A percentile compares a stretch with the other conserved stretches of the same genome.
Evolutionary conservation across 2,797 vertebrate genomes (phyloP).

Genomic region (Phyllotis vaccarum): DNA sequence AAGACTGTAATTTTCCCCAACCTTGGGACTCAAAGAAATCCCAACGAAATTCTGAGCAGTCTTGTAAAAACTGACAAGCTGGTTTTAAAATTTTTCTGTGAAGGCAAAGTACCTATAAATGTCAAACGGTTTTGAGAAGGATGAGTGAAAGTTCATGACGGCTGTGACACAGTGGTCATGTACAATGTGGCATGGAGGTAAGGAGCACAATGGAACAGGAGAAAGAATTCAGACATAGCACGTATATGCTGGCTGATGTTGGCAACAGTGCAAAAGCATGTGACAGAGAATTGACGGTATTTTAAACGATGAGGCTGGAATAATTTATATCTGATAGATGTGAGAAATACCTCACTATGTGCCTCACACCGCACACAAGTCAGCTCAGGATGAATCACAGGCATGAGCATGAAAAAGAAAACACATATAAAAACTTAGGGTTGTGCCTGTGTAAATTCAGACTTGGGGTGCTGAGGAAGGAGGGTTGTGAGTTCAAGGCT

Average conservation of each 20-base stretch:
- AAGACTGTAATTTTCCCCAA: conserved; percentile 12
- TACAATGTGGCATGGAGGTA: neutral
- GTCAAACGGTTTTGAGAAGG: neutral
- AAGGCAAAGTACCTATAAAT: neutral
- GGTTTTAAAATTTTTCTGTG: conserved; percentile 26
- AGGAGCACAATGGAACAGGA: neutral
- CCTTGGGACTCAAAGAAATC: neutral
- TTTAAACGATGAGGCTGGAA: conserved; percentile 18
- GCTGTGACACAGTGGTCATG: neutral
- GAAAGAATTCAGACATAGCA: neutral
- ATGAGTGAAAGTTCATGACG: neutral
- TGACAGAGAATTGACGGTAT: neutral
- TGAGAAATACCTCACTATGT: neutral
- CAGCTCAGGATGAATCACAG: neutral
- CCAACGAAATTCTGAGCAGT: neutral
- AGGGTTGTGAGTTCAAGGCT: neutral
- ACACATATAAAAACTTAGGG: neutral
- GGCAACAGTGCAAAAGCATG: neutral
- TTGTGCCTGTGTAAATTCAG: neutral
- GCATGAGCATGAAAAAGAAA: neutral
- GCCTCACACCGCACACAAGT: neutral
- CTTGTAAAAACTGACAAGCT: neutral
- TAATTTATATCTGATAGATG: neutral
- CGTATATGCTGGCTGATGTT: neutral
- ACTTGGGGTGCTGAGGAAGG: neutral